Conservation (phyloP, 2,113 vertebrate species). For the Macquaria australasica region DNA sequence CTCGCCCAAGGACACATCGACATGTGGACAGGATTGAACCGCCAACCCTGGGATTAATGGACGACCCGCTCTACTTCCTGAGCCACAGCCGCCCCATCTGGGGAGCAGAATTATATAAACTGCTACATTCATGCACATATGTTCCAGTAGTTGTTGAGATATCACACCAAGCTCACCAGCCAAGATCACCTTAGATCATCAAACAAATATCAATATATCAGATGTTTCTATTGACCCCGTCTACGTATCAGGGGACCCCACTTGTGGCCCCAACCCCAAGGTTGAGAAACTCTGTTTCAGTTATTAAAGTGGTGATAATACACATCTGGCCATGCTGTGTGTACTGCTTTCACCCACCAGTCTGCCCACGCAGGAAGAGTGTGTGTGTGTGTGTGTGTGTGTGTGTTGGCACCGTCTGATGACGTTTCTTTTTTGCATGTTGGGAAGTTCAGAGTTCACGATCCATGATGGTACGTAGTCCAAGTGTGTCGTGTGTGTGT, state of each 20-base stretch:
- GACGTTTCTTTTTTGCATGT: conserved; percentile 50
- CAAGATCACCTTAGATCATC: neutral
- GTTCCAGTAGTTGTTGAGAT: no score
- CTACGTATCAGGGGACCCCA: neutral
- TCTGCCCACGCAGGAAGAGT: neutral
- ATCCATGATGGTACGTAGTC: neutral
- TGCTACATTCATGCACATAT: no score
- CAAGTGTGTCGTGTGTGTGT: neutral
- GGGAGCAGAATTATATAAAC: no score
- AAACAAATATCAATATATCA: neutral
- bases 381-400: conserved; percentile 27
- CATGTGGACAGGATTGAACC: no score
- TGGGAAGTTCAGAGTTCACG: conserved; percentile 45
- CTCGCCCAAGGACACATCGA: no score
- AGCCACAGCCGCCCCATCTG: no score
- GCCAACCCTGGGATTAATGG: no score
- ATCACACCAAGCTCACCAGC: neutral
- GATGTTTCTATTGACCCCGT: neutral
- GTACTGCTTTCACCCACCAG: neutral
- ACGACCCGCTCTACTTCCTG: no score
- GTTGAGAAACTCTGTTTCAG: conserved; percentile 26
- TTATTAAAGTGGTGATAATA: neutral
- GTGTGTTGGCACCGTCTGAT: neutral
- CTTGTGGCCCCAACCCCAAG: neutral
- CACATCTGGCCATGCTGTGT: neutral